phyloP scores from a whole-genome alignment of 2,113 vertebrate species.

The Chionis minor region DNA sequence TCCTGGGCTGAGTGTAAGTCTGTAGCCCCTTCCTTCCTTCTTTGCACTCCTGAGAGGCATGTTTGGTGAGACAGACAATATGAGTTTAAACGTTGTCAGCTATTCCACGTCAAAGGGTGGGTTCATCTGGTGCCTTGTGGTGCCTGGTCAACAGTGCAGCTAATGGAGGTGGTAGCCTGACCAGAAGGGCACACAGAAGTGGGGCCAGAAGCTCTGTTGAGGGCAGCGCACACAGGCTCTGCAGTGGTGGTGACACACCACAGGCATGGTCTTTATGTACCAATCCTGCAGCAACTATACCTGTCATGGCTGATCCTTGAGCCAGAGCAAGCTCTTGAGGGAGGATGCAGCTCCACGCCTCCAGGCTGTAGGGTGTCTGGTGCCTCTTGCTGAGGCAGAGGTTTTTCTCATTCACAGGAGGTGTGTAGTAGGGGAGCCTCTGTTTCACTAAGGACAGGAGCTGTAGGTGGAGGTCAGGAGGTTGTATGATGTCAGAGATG shows the following conservation, averaged over 20 bases:
- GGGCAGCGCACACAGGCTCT: neutral
- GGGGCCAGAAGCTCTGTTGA: neutral
- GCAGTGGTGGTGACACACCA: neutral
- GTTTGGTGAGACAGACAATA: neutral
- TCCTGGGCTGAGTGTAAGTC: neutral
- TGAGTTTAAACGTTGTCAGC: neutral
- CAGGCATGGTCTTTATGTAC: neutral
- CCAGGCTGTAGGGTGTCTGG: neutral
- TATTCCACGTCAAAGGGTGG: neutral
- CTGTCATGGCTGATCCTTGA: accelerated
- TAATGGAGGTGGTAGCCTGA: neutral
- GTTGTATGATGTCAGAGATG: no score
- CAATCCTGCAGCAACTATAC: neutral
- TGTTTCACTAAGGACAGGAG: no score
- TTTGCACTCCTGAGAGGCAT: neutral
- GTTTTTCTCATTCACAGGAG: neutral
- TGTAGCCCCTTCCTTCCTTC: neutral
- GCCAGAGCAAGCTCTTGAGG: neutral
- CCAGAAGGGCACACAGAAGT: neutral
- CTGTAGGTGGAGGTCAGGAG: no score
- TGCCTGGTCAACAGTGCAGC: neutral
- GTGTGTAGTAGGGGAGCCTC: no score
- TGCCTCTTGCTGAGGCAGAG: neutral
- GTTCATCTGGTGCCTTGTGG: neutral
- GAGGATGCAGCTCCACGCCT: neutral